phyloP scores from a whole-genome alignment of 1,140 invertebrate species.

The Macrocentrus cingulum region DNA sequence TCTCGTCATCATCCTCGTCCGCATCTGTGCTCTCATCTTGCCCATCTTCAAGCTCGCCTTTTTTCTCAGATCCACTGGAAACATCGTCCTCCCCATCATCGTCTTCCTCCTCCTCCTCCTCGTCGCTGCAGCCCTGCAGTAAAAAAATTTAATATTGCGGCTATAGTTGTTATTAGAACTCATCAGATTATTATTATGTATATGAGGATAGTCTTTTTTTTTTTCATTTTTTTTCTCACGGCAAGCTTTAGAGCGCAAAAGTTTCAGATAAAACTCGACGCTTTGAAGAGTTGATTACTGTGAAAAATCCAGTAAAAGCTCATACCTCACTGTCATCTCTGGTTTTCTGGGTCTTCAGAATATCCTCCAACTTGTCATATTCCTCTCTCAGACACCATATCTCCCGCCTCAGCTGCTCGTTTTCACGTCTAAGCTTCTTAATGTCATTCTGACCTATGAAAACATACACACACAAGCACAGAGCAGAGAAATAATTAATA shows the following conservation, averaged over 20 bases:
- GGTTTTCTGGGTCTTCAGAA: slow-evolving; percentile 67
- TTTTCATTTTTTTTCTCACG: too few relatives aligned
- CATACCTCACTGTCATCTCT: slow-evolving; percentile 47
- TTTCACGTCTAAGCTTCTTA: slow-evolving; percentile 82
- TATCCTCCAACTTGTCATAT: slow-evolving; percentile 80
- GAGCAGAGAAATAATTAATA: slow-evolving; percentile 4
- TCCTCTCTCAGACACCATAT: slow-evolving; percentile 85
- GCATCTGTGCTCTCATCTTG: slow-evolving; percentile 47
- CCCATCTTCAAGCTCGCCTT: slow-evolving; percentile 44
- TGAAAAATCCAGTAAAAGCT: slow-evolving; percentile 27
- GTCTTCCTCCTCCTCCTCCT: slow-evolving; percentile 44
- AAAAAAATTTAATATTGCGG: slow-evolving; percentile 39
- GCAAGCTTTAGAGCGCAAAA: too few relatives aligned
- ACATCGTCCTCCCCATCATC: slow-evolving; percentile 44
- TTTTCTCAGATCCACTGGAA: slow-evolving; percentile 39
- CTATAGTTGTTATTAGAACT: too few relatives aligned
- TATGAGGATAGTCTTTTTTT: too few relatives aligned
- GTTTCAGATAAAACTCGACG: too few relatives aligned
- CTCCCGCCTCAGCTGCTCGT: slow-evolving; percentile 81
- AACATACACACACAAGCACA: slow-evolving; percentile 18
- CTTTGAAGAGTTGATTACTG: background rate
- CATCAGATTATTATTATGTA: too few relatives aligned
- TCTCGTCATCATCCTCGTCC: slow-evolving; percentile 37
- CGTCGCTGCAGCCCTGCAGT: slow-evolving; percentile 56
- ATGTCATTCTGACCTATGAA: slow-evolving; percentile 82